A percentile compares a stretch with the other conserved stretches of the same genome.
These are phyloP conservation scores for Nephrotoma flavescens DNA, from an alignment of 2,888 invertebrate species.

Conservation along the genomic window DNA sequence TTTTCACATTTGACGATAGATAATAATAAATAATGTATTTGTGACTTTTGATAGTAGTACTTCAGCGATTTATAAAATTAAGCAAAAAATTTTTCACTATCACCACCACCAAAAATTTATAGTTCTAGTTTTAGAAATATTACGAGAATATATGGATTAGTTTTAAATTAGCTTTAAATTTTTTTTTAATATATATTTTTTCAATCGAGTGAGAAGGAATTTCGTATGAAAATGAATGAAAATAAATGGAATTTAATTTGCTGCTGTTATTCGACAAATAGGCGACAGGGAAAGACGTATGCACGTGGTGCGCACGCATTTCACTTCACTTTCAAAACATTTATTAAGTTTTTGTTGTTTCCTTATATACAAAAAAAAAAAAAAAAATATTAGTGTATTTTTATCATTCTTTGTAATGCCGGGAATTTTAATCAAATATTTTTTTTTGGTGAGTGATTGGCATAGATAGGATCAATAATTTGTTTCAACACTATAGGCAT, in stretches of 20 bases:
- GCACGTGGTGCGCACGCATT: slow-evolving; percentile 5
- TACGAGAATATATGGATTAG: not conserved
- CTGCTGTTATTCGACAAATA: not conserved
- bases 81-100: too few relatives aligned
- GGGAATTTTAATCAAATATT: too few relatives aligned
- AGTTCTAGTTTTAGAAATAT: not conserved
- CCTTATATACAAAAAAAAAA: not conserved
- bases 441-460: too few relatives aligned
- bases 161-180: not conserved
- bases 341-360: not conserved
- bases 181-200: not conserved
- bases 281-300: slow-evolving; percentile 3
- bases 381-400: not conserved
- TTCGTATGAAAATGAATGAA: not conserved
- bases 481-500: too few relatives aligned
- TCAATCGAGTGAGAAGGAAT: not conserved
- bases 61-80: too few relatives aligned
- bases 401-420: too few relatives aligned
- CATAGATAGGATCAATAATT: too few relatives aligned
- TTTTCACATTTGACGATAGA: not conserved
- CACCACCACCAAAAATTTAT: not conserved
- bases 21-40: too few relatives aligned
- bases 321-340: not conserved
- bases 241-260: not conserved
- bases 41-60: too few relatives aligned